Evolutionary conservation across 2,888 invertebrate species (phyloP).

Genomic region (Stenurella melanura): DNA sequence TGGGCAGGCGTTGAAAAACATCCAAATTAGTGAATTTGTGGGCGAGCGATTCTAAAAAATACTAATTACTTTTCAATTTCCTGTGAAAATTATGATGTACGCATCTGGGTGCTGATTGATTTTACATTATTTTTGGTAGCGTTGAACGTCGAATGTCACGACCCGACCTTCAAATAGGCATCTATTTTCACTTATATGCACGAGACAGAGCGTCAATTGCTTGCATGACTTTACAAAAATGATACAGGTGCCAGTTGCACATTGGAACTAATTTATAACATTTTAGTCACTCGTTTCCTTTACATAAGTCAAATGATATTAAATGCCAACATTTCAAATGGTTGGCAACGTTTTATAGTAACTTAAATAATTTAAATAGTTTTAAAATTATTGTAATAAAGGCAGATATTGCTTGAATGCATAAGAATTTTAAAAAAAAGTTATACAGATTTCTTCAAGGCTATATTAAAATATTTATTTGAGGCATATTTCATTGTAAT

Average conservation of each 20-base stretch:
- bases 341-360: too few relatives aligned
- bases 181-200: not conserved
- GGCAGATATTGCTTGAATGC: too few relatives aligned
- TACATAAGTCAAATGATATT: too few relatives aligned
- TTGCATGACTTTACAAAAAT: not conserved
- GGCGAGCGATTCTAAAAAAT: too few relatives aligned
- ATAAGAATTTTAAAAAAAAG: too few relatives aligned
- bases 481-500: too few relatives aligned
- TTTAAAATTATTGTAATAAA: too few relatives aligned
- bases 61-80: conserved; percentile 1
- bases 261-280: conserved; percentile 2
- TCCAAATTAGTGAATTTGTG: not conserved
- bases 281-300: not conserved
- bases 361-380: too few relatives aligned
- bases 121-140: not conserved
- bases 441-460: too few relatives aligned
- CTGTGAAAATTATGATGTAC: not conserved
- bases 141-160: not conserved
- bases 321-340: too few relatives aligned
- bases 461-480: too few relatives aligned
- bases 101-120: not conserved
- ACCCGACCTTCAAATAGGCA: too few relatives aligned
- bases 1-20: not conserved
- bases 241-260: not conserved
- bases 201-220: not conserved